A percentile compares a stretch with the other conserved stretches of the same genome.
These are phyloP conservation scores for Ornithoptera priamus DNA, from an alignment of 2,888 invertebrate species.

Conservation along the genomic window DNA sequence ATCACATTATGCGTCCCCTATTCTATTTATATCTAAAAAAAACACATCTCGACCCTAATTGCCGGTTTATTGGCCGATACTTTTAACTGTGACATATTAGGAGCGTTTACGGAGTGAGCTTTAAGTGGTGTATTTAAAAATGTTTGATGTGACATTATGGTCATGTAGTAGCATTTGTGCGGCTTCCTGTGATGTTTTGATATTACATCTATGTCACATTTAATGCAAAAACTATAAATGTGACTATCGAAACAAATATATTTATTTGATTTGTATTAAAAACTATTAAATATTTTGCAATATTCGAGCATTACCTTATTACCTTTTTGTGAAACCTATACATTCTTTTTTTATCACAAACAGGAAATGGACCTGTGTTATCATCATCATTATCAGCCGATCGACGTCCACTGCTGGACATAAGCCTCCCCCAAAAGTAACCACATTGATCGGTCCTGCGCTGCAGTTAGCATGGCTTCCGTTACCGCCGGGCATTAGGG, in stretches of 20 bases:
- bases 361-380: no score
- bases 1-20: constrained; percentile 49
- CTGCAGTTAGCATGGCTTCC: no score
- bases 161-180: constrained; percentile 30
- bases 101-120: constrained; percentile 42
- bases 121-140: constrained; percentile 40
- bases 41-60: constrained; percentile 46
- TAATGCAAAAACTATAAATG: no score
- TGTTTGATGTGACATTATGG: constrained; percentile 45
- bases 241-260: background rate
- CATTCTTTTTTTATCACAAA: no score
- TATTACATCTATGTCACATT: constrained; percentile 11
- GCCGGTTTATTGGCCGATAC: constrained; percentile 51
- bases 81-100: constrained; percentile 55
- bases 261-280: background rate
- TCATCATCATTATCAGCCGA: no score
- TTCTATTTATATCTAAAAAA: constrained; percentile 41
- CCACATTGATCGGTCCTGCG: no score
- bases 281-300: background rate
- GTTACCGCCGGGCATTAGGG: no score
- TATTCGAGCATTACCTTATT: background rate
- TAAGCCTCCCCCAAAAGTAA: no score
- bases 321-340: no score
- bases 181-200: constrained; percentile 29
- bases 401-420: no score